phyloP scores from a whole-genome alignment of 1,140 invertebrate genomes.

The Philopotamus ludificatus region DNA sequence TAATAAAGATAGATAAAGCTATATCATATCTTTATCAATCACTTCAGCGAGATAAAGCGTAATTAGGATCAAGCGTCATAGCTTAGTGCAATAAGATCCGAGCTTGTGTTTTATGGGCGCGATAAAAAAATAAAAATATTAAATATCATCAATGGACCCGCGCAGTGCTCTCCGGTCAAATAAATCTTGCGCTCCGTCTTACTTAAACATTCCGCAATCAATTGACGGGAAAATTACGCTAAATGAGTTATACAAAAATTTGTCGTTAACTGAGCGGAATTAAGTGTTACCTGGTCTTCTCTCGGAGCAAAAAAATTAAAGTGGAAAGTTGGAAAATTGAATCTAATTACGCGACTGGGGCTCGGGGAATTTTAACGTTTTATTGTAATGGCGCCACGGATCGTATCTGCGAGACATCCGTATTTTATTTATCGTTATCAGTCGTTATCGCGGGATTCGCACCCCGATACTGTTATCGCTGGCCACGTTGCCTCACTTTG shows the following conservation, averaged over 20 bases:
- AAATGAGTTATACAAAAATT: conserved; percentile 42
- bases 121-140: neutral
- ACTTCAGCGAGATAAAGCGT: neutral
- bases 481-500: neutral
- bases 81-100: neutral
- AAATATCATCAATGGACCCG: conserved; percentile 11
- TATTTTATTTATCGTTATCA: conserved; percentile 6
- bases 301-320: too few species aligned
- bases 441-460: neutral
- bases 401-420: neutral
- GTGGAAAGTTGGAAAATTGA: too few species aligned
- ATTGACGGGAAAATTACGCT: conserved; percentile 40
- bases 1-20: neutral
- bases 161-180: conserved; percentile 25
- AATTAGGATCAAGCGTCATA: neutral
- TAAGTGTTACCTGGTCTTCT: conserved; percentile 25
- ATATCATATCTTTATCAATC: neutral
- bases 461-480: conserved; percentile 4
- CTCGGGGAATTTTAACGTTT: conserved; percentile 2
- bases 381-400: neutral
- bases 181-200: conserved; percentile 22
- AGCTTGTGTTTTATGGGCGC: neutral
- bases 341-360: too few species aligned
- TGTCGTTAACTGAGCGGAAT: conserved; percentile 39
- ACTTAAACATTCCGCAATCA: conserved; percentile 42